phyloP scores from a whole-genome alignment of 2,797 vertebrate species.

The Capromys pilorides region DNA sequence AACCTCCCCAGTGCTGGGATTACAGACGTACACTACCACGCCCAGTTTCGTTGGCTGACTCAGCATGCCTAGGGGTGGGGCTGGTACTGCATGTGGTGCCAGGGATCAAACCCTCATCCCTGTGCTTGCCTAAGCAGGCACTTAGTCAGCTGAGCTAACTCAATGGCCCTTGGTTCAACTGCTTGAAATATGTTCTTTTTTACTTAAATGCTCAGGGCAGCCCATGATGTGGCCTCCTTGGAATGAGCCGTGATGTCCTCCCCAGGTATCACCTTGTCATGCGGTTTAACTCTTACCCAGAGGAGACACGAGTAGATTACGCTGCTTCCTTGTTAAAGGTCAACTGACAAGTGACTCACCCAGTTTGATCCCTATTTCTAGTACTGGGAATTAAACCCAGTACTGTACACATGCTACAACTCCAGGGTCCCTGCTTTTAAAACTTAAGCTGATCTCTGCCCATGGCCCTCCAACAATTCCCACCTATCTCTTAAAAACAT shows the following conservation, averaged over 20 bases:
- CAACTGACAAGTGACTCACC: not conserved
- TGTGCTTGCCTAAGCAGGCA: too few species aligned
- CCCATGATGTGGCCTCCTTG: not conserved
- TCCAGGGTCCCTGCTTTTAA: not conserved
- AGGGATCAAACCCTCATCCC: too few species aligned
- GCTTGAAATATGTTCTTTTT: not conserved
- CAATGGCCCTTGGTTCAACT: too few species aligned
- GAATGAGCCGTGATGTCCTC: not conserved
- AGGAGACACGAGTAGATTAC: constrained; percentile 35
- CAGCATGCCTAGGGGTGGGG: too few species aligned
- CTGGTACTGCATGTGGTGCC: too few species aligned
- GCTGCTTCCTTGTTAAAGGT: not conserved
- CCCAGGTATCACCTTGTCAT: not conserved
- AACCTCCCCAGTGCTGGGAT: too few species aligned
- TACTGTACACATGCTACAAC: not conserved
- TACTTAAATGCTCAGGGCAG: not conserved
- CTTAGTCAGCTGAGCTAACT: too few species aligned
- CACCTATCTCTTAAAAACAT: not conserved
- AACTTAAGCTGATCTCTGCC: not conserved
- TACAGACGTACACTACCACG: too few species aligned
- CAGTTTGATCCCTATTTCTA: not conserved
- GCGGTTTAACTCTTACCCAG: not conserved
- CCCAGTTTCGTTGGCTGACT: too few species aligned
- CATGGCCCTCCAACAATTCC: not conserved
- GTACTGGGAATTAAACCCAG: not conserved